phyloP scores from a whole-genome alignment of 64 coral and sea anemone genomes.

The Anthopleura sola region DNA sequence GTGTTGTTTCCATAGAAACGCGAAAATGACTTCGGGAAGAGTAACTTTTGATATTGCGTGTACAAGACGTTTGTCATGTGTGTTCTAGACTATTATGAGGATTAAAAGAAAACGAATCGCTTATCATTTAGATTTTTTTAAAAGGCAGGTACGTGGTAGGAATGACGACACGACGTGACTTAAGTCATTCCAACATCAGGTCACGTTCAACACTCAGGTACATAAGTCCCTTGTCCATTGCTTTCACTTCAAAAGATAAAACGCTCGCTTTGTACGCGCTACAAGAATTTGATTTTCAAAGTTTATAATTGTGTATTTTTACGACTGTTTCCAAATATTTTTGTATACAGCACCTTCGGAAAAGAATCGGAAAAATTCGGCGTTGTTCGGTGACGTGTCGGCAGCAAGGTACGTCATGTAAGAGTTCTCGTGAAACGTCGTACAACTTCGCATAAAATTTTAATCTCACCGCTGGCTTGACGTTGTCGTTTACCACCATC shows the following conservation, averaged over 20 bases:
- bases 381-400: not conserved
- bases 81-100: not conserved
- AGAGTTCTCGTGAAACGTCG: slow-evolving; percentile 60
- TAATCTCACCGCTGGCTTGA: slow-evolving; percentile 98
- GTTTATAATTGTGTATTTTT: too few relatives aligned
- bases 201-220: not conserved
- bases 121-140: not conserved
- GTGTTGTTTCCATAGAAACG: not conserved
- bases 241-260: not conserved
- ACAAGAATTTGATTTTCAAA: not conserved
- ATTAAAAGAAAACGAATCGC: not conserved
- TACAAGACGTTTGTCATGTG: not conserved
- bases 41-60: not conserved
- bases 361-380: not conserved
- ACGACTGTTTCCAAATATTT: not conserved
- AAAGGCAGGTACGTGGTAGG: not conserved
- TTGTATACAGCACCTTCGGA: not conserved
- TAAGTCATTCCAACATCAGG: not conserved
- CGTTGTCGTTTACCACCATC: slow-evolving; percentile 90
- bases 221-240: not conserved
- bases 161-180: not conserved
- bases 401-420: slow-evolving; percentile 29
- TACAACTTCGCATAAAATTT: slow-evolving; percentile 80
- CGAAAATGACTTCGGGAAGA: too few relatives aligned
- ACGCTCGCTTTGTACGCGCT: not conserved